phyloP scores from a whole-genome alignment of 2,113 vertebrate genomes.

The Urocynchramus pylzowi region DNA sequence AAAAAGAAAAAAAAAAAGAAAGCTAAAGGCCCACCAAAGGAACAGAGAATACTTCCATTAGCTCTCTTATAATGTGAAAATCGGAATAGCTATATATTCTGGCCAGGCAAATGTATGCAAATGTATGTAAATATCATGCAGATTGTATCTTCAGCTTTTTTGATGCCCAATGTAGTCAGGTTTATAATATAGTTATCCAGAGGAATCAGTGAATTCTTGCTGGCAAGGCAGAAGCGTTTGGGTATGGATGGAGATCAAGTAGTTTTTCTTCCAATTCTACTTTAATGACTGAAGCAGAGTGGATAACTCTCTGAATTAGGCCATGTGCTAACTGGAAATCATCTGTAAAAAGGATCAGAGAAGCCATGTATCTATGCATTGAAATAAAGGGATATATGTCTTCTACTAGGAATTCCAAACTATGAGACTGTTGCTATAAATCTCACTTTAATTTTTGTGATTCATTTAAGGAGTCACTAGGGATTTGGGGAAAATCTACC shows the following conservation, averaged over 20 bases:
- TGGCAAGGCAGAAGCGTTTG: constrained; percentile 29
- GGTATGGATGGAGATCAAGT: constrained; percentile 38
- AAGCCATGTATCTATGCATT: neutral
- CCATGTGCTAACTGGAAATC: constrained; percentile 22
- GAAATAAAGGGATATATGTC: neutral
- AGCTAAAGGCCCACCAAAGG: neutral
- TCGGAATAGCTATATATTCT: constrained; percentile 42
- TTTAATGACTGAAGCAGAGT: constrained; percentile 22
- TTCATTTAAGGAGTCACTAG: neutral
- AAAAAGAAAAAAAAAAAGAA: neutral
- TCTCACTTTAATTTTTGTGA: neutral
- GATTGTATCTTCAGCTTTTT: constrained; percentile 65
- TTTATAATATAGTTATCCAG: constrained; percentile 54
- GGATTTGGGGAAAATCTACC: neutral
- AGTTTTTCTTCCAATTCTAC: constrained; percentile 37
- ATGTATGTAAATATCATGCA: constrained; percentile 65
- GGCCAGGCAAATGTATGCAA: constrained; percentile 39
- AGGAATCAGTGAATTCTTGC: constrained; percentile 61
- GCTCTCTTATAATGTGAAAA: constrained; percentile 42
- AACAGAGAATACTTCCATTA: constrained; percentile 1
- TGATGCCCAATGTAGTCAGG: constrained; percentile 50
- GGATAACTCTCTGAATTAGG: constrained; percentile 25
- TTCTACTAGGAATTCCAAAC: constrained; percentile 18
- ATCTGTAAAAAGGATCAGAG: constrained; percentile 27
- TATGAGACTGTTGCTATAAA: neutral